Evolutionary conservation across 1,140 invertebrate species (phyloP).

Genomic region (Magallana ariakensis): DNA sequence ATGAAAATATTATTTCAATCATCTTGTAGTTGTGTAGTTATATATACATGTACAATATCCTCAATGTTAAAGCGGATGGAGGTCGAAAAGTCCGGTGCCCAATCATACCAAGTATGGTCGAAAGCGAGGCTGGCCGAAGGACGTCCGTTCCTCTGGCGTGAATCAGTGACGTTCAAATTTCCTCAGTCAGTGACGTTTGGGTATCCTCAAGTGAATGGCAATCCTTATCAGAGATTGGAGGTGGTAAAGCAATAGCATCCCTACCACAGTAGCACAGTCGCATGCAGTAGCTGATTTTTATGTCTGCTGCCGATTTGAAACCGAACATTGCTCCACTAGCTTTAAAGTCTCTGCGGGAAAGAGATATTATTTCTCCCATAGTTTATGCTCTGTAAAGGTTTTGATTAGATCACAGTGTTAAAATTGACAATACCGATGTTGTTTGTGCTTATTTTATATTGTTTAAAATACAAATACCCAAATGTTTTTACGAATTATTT

Average conservation of each 20-base stretch:
- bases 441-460: too few relatives aligned
- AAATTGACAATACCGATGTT: too few relatives aligned
- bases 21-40: background rate
- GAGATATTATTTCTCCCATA: too few relatives aligned
- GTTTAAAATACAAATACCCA: too few relatives aligned
- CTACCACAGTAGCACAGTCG: background rate
- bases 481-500: too few relatives aligned
- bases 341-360: too few relatives aligned
- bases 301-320: too few relatives aligned
- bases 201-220: background rate
- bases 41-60: too few relatives aligned
- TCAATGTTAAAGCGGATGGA: background rate
- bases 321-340: too few relatives aligned
- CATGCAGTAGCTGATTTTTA: too few relatives aligned
- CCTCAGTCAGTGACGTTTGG: background rate
- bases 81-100: background rate
- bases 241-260: background rate
- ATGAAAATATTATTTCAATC: background rate
- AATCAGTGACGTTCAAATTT: background rate
- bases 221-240: background rate
- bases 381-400: too few relatives aligned
- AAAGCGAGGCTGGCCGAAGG: constrained; percentile 11
- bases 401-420: too few relatives aligned
- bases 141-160: background rate
- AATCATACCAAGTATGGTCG: background rate